Base-by-base conservation (phyloP, 2,113 vertebrate genomes). In the Nycticebus coucang region DNA sequence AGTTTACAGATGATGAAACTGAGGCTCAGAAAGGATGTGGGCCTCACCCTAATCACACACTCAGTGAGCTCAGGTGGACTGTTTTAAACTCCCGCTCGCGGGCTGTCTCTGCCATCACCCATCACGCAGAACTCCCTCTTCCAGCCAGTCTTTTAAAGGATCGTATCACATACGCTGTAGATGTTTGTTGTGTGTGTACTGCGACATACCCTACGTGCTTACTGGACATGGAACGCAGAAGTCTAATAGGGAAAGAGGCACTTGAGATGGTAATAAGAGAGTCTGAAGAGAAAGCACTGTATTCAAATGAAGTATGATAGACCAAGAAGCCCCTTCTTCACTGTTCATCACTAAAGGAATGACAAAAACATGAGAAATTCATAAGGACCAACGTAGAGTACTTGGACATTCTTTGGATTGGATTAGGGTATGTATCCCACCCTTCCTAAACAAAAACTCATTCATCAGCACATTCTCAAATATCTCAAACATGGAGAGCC, bases 281-380 rank as follows among this genome's bases (percentile, higher is more conserved):
- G 3, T 68, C 4, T 37, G 37, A 30, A 77, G 57, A 75, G 53
- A 17, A 60, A 92, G 17, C 26, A 30, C 17, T 68, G 68, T 9
- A 0, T 50, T 91, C 37, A 69, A 41, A 59, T 64, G 45, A 79
- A 71, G 91, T 75, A 55, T 37, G 57, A 93, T 77, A 59, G 59
- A 57, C 13, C 21, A 71, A 13, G 6, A 55, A 71, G 72, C 19
- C 6, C 45, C 17, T 90, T 66, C 21, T 64, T 66, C 45, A 71
- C 53, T 35, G 35, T 50, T 28, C 69, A 15, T 81, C 85, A 53
- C 19, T 35, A 72, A 92, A 80, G 35, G 28, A 82, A 89, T 17
- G n/a, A 17, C 50, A 90, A 89, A 83, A 94, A 57, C 6, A 84
- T 90, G 50, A 89, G 7, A 87, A 81, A 93, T 94, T 60, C 14